Conservation (phyloP, 2,888 invertebrate genomes). For the Homarus gammarus region DNA sequence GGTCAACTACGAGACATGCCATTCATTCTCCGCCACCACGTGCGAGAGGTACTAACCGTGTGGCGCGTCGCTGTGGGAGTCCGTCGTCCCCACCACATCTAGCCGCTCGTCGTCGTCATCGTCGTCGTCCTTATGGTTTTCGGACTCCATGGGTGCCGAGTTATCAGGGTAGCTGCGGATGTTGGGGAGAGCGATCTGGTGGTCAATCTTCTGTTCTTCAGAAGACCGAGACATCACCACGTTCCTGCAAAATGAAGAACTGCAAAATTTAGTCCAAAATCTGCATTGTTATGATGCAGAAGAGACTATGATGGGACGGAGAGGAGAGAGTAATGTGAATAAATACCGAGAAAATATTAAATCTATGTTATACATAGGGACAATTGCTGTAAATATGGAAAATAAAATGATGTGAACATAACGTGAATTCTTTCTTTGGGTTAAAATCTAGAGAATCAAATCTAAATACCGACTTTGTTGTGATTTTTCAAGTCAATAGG, state of each 20-base stretch:
- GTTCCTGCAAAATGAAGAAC: slow-evolving; percentile 67
- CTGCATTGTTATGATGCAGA: slow-evolving; percentile 50
- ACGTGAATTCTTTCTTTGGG: no score
- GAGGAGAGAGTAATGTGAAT: not conserved
- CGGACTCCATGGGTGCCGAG: slow-evolving; percentile 71
- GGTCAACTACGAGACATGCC: no score
- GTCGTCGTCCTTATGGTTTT: slow-evolving; percentile 76
- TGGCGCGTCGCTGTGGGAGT: slow-evolving; percentile 78
- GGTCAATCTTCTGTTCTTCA: slow-evolving; percentile 70
- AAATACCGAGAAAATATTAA: not conserved
- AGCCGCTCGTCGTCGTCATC: slow-evolving; percentile 88
- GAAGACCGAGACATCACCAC: slow-evolving; percentile 62
- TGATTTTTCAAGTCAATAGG: no score
- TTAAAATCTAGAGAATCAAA: no score
- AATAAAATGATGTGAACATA: no score
- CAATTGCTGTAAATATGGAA: no score
- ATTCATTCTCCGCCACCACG: no score
- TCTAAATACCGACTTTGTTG: no score
- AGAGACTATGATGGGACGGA: no score
- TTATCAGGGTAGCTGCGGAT: slow-evolving; percentile 71
- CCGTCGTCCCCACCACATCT: slow-evolving; percentile 93
- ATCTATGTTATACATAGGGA: no score
- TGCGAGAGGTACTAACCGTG: slow-evolving; percentile 66
- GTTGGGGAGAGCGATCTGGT: slow-evolving; percentile 75
- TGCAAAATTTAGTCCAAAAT: slow-evolving; percentile 68